A percentile compares a stretch with the other conserved stretches of the same genome.
Conservation (phyloP, 2,888 invertebrate species). For the Macrophya annulata region DNA sequence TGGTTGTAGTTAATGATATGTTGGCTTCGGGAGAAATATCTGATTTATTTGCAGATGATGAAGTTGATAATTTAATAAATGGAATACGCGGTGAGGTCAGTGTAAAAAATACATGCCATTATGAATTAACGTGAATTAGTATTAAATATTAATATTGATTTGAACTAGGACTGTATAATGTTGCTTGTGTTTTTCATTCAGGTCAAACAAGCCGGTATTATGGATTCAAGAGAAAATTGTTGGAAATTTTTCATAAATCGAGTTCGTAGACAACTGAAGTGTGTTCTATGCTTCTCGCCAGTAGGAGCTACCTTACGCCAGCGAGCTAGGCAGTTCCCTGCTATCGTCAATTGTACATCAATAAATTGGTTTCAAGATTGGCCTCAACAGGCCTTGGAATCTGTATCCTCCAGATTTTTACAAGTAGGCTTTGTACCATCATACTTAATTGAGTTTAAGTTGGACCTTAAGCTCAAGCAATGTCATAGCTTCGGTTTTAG, state of each 20-base stretch:
- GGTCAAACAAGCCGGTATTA: slow-evolving; percentile 90
- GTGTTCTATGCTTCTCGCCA: slow-evolving; percentile 96
- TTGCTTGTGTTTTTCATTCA: slow-evolving; percentile 67
- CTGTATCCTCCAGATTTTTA: slow-evolving; percentile 93
- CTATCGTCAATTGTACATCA: slow-evolving; percentile 94
- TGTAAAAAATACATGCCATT: slow-evolving; percentile 7
- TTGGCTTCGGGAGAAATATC: slow-evolving; percentile 97
- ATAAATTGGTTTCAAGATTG: slow-evolving; percentile 99
- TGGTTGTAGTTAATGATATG: slow-evolving; percentile 96
- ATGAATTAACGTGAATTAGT: too few relatives aligned
- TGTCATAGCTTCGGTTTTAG: not conserved
- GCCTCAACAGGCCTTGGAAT: slow-evolving; percentile 95
- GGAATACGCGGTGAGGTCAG: slow-evolving; percentile 87
- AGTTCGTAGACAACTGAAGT: slow-evolving; percentile 89
- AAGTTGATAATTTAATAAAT: slow-evolving; percentile 92
- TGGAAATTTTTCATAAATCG: slow-evolving; percentile 97
- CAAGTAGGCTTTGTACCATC: slow-evolving; percentile 81
- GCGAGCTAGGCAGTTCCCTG: slow-evolving; percentile 95
- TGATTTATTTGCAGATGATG: slow-evolving; percentile 94
- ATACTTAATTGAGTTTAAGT: slow-evolving; percentile 28
- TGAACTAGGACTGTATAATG: not conserved
- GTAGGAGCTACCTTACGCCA: slow-evolving; percentile 94
- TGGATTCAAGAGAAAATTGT: slow-evolving; percentile 95
- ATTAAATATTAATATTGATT: not conserved
- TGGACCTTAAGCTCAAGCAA: not conserved